These are phyloP conservation scores for Grallaria varia DNA, from an alignment of 2,113 vertebrate species.

Conservation along the genomic window DNA sequence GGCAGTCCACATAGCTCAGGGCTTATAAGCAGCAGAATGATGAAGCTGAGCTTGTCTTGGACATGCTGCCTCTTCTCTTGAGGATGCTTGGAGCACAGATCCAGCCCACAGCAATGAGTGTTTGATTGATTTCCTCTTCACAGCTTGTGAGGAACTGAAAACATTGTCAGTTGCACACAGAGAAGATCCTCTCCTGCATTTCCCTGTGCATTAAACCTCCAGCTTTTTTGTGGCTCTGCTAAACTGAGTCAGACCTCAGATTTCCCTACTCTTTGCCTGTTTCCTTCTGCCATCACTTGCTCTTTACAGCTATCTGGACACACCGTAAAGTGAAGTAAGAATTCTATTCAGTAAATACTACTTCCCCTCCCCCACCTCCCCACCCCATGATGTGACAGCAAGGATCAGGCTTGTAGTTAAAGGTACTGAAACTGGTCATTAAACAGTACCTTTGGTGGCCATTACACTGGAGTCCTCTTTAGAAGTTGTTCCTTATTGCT, in stretches of 20 bases:
- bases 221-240: not conserved
- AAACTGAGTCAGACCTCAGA: not conserved
- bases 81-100: not conserved
- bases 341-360: not conserved
- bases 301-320: not conserved
- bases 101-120: not conserved
- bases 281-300: not conserved
- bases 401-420: not conserved
- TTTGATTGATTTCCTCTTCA: not conserved
- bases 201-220: not conserved
- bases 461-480: not conserved
- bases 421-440: not conserved
- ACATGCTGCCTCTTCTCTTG: not conserved
- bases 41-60: not conserved
- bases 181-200: not conserved
- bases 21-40: not conserved
- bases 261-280: not conserved
- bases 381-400: not conserved
- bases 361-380: too few species aligned
- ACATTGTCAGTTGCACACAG: rapidly evolving
- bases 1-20: rapidly evolving
- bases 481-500: not conserved
- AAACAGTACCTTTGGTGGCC: not conserved
- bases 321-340: not conserved
- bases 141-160: not conserved